phyloP scores from a whole-genome alignment of 2,113 vertebrate genomes.

The Acanthochromis polyacanthus region DNA sequence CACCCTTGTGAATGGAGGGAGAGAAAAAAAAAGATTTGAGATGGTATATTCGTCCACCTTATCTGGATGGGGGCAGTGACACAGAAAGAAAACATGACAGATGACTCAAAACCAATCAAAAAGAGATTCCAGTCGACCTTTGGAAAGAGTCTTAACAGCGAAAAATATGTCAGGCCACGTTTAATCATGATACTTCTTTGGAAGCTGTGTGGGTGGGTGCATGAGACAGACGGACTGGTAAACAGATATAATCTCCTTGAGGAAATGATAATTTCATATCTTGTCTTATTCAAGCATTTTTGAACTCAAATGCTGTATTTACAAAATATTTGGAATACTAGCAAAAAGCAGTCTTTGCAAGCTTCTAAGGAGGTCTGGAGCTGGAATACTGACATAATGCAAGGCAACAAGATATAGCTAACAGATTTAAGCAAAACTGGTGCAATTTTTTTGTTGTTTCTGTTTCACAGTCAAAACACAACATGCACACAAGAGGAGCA shows the following conservation, averaged over 20 bases:
- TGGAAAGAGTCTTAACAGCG: constrained; percentile 49
- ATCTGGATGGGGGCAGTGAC: constrained; percentile 38
- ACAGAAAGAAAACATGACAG: constrained; percentile 19
- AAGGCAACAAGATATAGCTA: neutral
- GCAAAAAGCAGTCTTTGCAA: constrained; percentile 9
- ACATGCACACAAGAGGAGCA: no score
- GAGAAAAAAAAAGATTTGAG: constrained; percentile 15
- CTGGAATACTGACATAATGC: neutral
- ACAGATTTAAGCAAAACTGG: neutral
- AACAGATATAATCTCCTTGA: neutral
- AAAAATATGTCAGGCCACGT: constrained; percentile 33
- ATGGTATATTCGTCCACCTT: constrained; percentile 28
- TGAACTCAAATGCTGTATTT: no score
- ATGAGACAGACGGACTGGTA: neutral
- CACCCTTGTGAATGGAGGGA: constrained; percentile 2
- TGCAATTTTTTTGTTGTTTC: neutral
- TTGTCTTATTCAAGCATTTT: constrained; percentile 4
- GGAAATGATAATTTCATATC: constrained; percentile 2
- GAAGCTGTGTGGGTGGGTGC: constrained; percentile 6
- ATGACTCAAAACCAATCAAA: constrained; percentile 48
- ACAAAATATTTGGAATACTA: neutral
- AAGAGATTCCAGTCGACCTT: constrained; percentile 51
- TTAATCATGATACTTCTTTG: constrained; percentile 42
- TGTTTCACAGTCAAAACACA: no score
- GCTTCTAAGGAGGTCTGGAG: constrained; percentile 13